These are phyloP conservation scores for Glareola pratincola DNA, from an alignment of 2,113 vertebrate species.

Conservation along the genomic window DNA sequence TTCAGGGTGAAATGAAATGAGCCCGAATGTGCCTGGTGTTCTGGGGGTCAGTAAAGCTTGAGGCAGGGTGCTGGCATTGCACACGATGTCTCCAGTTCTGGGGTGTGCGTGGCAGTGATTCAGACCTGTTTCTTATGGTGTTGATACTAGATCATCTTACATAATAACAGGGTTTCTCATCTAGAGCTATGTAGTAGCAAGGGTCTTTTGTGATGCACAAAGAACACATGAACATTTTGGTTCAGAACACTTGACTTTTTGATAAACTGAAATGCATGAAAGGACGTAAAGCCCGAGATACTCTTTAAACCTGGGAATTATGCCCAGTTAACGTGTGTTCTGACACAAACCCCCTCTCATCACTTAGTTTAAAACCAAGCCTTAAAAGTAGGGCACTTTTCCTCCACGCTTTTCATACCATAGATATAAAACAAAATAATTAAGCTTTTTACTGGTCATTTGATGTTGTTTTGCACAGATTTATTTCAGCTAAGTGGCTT, in stretches of 20 bases:
- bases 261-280: background rate
- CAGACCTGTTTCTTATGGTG: rapidly evolving
- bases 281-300: background rate
- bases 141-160: rapidly evolving
- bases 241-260: background rate
- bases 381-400: background rate
- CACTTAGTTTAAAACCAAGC: background rate
- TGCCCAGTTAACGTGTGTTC: background rate
- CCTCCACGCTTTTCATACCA: background rate
- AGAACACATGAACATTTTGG: background rate
- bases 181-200: background rate
- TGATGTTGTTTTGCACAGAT: constrained; percentile 28
- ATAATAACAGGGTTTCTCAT: background rate
- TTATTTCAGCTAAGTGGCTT: constrained; percentile 41
- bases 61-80: background rate
- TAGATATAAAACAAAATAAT: constrained; percentile 21
- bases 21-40: rapidly evolving
- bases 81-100: background rate
- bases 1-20: background rate
- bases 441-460: constrained; percentile 43
- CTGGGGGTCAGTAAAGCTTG: background rate
- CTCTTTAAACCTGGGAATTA: background rate
- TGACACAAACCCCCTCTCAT: background rate
- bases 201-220: background rate
- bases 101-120: rapidly evolving